phyloP scores from a whole-genome alignment of 2,113 vertebrate species.

The Mesocricetus auratus region DNA sequence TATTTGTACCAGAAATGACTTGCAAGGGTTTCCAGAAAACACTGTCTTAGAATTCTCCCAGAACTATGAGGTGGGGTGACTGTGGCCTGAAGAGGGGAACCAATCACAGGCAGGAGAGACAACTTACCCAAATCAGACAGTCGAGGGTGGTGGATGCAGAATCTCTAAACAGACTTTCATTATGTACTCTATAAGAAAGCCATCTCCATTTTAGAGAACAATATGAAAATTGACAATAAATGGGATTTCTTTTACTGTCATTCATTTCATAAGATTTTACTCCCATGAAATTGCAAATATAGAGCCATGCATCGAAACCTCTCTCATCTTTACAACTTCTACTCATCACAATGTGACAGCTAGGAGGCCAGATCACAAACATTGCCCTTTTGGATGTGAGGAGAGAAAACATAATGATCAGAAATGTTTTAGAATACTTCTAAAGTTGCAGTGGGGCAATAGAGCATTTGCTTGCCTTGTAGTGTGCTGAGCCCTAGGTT shows the following conservation, averaged over 20 bases:
- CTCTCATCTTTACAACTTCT: neutral
- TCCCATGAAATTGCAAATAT: conserved; percentile 9
- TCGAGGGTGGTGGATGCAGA: neutral
- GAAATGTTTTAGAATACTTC: neutral
- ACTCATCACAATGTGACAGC: neutral
- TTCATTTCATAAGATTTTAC: neutral
- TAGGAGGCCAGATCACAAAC: neutral
- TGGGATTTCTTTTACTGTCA: neutral
- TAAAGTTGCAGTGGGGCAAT: neutral
- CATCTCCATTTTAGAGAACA: neutral
- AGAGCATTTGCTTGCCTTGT: neutral
- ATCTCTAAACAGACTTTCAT: neutral
- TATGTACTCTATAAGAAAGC: neutral
- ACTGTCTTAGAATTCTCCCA: neutral
- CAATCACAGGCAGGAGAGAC: neutral
- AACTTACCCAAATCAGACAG: neutral
- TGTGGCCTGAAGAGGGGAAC: neutral
- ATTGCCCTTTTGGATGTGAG: neutral
- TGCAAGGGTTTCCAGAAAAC: neutral
- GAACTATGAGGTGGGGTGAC: neutral
- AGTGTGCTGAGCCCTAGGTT: no score
- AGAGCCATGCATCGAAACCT: neutral
- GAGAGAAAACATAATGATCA: neutral
- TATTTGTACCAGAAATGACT: neutral
- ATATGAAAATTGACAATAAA: neutral